These are phyloP conservation scores for Microctonus brassicae DNA, from an alignment of 2,888 invertebrate genomes.

Conservation along the genomic window DNA sequence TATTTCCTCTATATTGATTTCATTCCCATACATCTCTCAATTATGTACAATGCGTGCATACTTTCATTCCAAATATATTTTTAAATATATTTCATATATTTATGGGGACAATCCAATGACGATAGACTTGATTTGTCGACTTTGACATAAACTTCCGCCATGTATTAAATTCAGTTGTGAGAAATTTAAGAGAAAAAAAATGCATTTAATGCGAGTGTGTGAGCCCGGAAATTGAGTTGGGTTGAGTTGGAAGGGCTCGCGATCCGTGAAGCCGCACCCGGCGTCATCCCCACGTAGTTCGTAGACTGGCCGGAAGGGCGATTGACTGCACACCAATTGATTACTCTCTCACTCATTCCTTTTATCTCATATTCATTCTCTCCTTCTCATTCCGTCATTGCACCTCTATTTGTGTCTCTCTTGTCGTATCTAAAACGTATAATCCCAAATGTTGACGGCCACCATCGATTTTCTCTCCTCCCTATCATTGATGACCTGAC, in stretches of 20 bases:
- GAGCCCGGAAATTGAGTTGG: constrained; percentile 34
- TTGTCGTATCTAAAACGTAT: background rate
- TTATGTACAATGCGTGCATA: no score
- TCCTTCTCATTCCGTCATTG: background rate
- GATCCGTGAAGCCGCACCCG: constrained; percentile 31
- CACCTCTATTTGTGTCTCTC: no score
- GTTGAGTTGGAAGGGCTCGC: constrained; percentile 19
- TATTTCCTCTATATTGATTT: no score
- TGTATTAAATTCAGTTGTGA: background rate
- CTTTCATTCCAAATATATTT: no score
- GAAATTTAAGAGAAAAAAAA: constrained; percentile 4
- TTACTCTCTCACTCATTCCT: constrained; percentile 16
- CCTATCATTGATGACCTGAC: background rate
- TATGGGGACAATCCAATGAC: no score
- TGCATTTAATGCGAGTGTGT: constrained; percentile 23
- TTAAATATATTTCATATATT: no score
- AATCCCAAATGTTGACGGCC: background rate
- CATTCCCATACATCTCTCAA: no score
- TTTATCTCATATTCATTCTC: background rate
- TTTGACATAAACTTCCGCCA: background rate
- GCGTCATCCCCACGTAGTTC: constrained; percentile 28
- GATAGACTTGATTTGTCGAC: background rate
- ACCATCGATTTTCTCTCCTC: background rate
- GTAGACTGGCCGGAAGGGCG: constrained; percentile 33
- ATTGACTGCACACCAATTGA: constrained; percentile 35